Base-by-base conservation (phyloP, 2,113 vertebrate species). In the Protobothrops mucrosquamatus region DNA sequence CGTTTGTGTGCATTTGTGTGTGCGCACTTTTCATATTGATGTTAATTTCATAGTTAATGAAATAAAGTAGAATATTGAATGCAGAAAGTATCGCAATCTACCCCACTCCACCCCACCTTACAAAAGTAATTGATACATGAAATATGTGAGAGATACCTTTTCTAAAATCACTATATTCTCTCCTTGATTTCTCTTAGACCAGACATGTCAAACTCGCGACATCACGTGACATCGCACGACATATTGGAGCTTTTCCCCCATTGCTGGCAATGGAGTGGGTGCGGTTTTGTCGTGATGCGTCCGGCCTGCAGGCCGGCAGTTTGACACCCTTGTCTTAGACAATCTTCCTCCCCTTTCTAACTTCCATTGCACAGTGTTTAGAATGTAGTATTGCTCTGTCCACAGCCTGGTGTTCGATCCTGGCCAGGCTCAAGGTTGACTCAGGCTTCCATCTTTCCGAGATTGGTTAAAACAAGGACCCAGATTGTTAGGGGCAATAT, bases 321-420 rank as follows among this genome's bases (percentile, higher is more conserved):
- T 51, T 51, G 48, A 48, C 48, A 51, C 8, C 8, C 1, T 7
- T 51, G 8, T 51, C 48, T 51, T 48, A 48, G 8, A 51, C 8
- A 51, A 34, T 34, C 64, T 87, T 89, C 91, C 85, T n/a, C 26
- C 95, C n/a, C 55, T 52, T 94, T 92, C 9, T 24, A 22, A 85
- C 91, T 23, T 57, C 48, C 6, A 56, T 64, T 88, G 64, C n/a
- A 18, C 64, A 34, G 64, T 69, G 64, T 34, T 69, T 69, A 69
- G 64, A 69, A 69, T 69, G 4, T 14, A 69, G 12, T 34, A 15
- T 69, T 69, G 29, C 14, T 18, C 29, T 69, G 29, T 2, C 15
- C 64, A 34, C 4, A 69, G 29, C 14, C 64, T 69, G 12, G 12
- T 5, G 12, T 69, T n/a, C n/a, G 12, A 69, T n/a, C 29, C 12